Evolutionary conservation across 2,888 invertebrate genomes (phyloP).

Genomic region (Eustalomyia histrio): DNA sequence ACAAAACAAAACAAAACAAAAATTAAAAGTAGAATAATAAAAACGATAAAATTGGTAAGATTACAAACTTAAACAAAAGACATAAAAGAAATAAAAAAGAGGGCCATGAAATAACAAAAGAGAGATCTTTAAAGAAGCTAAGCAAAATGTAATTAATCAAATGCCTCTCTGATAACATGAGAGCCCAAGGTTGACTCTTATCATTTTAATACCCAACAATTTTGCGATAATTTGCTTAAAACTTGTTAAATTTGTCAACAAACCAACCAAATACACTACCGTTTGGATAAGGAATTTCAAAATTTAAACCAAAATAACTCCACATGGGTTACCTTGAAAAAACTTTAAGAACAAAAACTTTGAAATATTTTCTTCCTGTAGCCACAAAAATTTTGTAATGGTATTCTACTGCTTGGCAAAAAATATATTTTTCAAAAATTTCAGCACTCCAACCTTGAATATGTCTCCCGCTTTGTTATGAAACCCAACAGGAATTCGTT

Average conservation of each 20-base stretch:
- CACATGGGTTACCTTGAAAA: constrained; percentile 29
- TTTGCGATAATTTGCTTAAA: constrained; percentile 42
- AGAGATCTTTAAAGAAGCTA: constrained; percentile 4
- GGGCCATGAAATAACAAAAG: constrained; percentile 13
- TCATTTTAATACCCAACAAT: background rate
- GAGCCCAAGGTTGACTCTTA: constrained; percentile 25
- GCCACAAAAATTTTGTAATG: constrained; percentile 42
- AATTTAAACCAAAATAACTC: constrained; percentile 12
- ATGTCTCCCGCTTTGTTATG: constrained; percentile 40
- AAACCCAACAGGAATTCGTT: constrained; percentile 42
- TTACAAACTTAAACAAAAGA: constrained; percentile 30
- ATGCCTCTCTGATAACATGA: background rate
- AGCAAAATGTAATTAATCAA: constrained; percentile 50
- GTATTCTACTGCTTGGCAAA: constrained; percentile 52
- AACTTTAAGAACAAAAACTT: background rate
- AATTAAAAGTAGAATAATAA: constrained; percentile 19
- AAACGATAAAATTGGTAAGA: constrained; percentile 43
- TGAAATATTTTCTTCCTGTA: constrained; percentile 5
- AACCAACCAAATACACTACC: constrained; percentile 43
- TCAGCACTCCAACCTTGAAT: constrained; percentile 21
- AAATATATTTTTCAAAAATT: background rate
- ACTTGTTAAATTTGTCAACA: constrained; percentile 20
- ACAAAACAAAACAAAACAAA: constrained; percentile 39
- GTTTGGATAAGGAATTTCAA: constrained; percentile 28
- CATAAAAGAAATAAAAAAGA: constrained; percentile 3